Conservation (phyloP, 2,888 invertebrate genomes). For the Graphium colonna region DNA sequence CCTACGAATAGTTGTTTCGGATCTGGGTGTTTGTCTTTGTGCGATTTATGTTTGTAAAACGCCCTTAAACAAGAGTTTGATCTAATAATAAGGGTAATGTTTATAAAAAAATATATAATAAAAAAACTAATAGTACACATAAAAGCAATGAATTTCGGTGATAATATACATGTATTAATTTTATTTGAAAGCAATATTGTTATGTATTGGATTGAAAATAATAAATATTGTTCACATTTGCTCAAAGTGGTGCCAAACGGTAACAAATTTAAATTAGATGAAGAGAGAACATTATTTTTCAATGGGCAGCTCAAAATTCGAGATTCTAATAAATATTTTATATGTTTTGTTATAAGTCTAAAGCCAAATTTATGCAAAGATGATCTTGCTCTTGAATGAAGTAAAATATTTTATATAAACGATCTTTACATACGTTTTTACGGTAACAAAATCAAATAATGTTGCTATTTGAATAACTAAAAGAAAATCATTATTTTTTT, state of each 20-base stretch:
- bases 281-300: background rate
- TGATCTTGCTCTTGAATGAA: background rate
- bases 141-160: background rate
- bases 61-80: too few species aligned
- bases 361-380: background rate
- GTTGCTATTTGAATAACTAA: too few species aligned
- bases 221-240: background rate
- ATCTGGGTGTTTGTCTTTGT: too few species aligned
- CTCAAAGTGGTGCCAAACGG: slow-evolving; percentile 21
- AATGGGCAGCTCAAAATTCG: background rate
- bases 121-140: too few species aligned
- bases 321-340: background rate
- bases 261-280: background rate
- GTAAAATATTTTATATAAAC: too few species aligned
- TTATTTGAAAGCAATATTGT: background rate
- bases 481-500: too few species aligned
- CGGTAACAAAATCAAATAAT: too few species aligned
- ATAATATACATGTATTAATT: background rate
- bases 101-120: too few species aligned
- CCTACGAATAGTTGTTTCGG: too few species aligned
- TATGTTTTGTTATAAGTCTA: background rate
- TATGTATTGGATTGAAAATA: background rate
- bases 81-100: too few species aligned
- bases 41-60: too few species aligned
- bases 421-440: too few species aligned